Evolutionary conservation across 2,888 invertebrate species (phyloP), one percentile per base, ranked within the genome.

Genomic region (Idaea aversata): DNA sequence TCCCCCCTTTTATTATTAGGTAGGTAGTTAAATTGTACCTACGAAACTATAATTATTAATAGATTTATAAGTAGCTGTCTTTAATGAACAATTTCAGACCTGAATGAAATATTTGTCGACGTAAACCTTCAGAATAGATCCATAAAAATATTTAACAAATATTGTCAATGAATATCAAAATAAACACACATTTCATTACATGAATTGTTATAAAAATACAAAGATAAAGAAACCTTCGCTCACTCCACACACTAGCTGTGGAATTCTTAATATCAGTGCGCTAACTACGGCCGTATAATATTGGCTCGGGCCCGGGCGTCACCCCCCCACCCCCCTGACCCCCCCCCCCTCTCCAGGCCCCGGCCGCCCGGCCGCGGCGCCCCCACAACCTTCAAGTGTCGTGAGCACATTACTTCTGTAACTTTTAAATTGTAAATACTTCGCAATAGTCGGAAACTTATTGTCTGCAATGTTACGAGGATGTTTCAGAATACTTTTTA

Each of bases 261-360:
- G 91, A 92, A 92, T 92, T 91, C 92, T 91, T 92, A 92, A 91
- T 91, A 92, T 92, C 91, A 89, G 90, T 88, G 91, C 88, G 91
- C 91, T 92, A 92, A 92, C 91, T 92, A 91, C 86, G 85, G 75
- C 85, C 89, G 89, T 91, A 91, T 90, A 88, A 91, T 90, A 90
- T 88, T 87, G 88, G 87, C 84, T 83, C 82, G 75, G 77, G 81
- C 85, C 81, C 67, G 73, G 63, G 59, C 61, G 61, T 62, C 64
- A 4, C 65, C 73, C 60, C 70, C 73, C 69, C 66, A 70, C 66
- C 71, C 67, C 65, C 64, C 61, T 36, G 38, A 64, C 34, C 57
- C 61, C 62, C 65, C 59, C 68, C 64, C 63, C 62, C 71, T 63
- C 67, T 34, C 67, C 64, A 62, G 15, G 57, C 66, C 63, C 68